Conservation (phyloP, 2,113 vertebrate species). For the Morone chrysops region DNA sequence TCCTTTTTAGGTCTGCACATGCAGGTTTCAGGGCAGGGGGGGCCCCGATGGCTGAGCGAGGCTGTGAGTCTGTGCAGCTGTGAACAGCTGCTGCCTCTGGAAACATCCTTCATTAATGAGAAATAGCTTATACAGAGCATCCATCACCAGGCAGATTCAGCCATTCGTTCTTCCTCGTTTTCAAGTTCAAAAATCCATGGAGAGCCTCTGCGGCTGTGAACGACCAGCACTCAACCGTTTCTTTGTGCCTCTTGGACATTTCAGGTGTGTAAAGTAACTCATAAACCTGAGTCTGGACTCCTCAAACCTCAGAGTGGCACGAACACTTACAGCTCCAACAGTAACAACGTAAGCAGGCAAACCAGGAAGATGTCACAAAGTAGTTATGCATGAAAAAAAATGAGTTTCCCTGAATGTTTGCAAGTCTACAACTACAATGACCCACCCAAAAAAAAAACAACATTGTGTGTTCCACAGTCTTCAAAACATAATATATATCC, state of each 20-base stretch:
- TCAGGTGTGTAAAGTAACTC: constrained; percentile 20
- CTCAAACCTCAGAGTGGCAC: constrained; percentile 48
- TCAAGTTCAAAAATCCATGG: constrained; percentile 12
- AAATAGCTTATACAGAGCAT: constrained; percentile 60
- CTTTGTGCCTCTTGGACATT: constrained; percentile 28
- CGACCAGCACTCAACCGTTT: background rate
- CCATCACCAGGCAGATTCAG: constrained; percentile 11
- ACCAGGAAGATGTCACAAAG: constrained; percentile 37
- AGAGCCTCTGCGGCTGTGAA: constrained; percentile 12
- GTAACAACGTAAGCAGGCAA: constrained; percentile 16
- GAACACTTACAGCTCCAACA: constrained; percentile 30
- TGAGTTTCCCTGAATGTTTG: constrained; percentile 79
- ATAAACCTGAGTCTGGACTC: constrained; percentile 33
- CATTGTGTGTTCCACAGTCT: constrained; percentile 52
- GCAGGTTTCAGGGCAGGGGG: constrained; percentile 14
- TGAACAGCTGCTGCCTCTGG: constrained; percentile 22
- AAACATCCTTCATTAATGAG: constrained; percentile 49
- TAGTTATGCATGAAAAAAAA: constrained; percentile 49
- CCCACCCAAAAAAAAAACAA: constrained; percentile 30
- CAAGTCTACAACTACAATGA: constrained; percentile 56
- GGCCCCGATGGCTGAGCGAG: constrained; percentile 28
- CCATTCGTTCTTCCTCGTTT: constrained; percentile 19
- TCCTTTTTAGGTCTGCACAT: constrained; percentile 38
- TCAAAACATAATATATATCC: constrained; percentile 56
- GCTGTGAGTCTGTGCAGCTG: constrained; percentile 1